Evolutionary conservation across 2,888 invertebrate species (phyloP).

Genomic region (Cryptus armator): DNA sequence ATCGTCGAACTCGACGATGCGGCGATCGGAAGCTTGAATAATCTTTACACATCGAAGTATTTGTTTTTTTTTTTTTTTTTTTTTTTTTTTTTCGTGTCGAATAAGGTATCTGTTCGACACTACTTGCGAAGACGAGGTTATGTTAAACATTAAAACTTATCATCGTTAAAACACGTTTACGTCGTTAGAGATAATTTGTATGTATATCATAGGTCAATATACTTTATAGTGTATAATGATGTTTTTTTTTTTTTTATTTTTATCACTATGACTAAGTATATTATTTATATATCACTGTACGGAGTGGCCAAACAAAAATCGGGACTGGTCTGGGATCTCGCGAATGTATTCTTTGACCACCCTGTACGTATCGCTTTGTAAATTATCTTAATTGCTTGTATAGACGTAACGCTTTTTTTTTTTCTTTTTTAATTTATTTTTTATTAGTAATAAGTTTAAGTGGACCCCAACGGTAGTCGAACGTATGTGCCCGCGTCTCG

Average conservation of each 20-base stretch:
- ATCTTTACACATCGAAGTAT: conserved; percentile 44
- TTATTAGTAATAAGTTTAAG: conserved; percentile 77
- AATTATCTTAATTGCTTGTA: conserved; percentile 73
- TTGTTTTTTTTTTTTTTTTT: conserved; percentile 2
- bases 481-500: conserved; percentile 75
- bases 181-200: conserved; percentile 71
- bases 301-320: conserved; percentile 72
- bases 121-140: conserved; percentile 43
- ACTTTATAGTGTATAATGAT: conserved; percentile 57
- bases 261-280: conserved; percentile 47
- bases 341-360: conserved; percentile 70
- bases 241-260: conserved; percentile 35
- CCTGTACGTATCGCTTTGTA: conserved; percentile 74
- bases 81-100: conserved; percentile 3
- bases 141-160: conserved; percentile 54
- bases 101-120: conserved; percentile 22
- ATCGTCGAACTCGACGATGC: conserved; percentile 29
- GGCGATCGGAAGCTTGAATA: conserved; percentile 56
- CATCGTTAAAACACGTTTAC: conserved; percentile 70
- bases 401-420: conserved; percentile 71
- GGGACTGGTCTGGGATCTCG: conserved; percentile 64
- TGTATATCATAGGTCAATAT: conserved; percentile 68
- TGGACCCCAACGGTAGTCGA: conserved; percentile 82
- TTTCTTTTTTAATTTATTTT: conserved; percentile 15
- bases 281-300: conserved; percentile 75